phyloP scores from a whole-genome alignment of 2,888 invertebrate genomes.

The Arctia plantaginis region DNA sequence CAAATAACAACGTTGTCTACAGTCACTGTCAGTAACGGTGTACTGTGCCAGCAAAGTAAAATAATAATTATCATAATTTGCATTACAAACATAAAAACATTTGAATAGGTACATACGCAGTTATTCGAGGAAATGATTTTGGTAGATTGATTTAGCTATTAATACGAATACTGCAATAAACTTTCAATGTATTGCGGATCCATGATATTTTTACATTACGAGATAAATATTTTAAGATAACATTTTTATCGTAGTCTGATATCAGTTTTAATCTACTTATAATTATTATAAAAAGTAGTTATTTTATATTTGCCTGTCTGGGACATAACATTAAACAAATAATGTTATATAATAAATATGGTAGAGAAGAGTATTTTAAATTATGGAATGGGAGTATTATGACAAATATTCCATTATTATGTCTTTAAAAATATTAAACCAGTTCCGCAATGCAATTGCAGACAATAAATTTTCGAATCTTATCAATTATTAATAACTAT shows the following conservation, averaged over 20 bases:
- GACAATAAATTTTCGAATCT: not conserved
- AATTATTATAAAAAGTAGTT: not conserved
- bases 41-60: slow-evolving; percentile 38
- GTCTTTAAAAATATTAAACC: not conserved
- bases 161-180: slow-evolving; percentile 8
- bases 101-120: slow-evolving; percentile 2
- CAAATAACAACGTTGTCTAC: slow-evolving; percentile 32
- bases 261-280: not conserved
- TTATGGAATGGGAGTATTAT: not conserved
- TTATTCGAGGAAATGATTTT: slow-evolving; percentile 13
- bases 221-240: not conserved
- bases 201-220: slow-evolving; percentile 1
- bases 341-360: not conserved
- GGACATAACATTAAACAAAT: not conserved
- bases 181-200: not conserved
- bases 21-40: slow-evolving; percentile 33
- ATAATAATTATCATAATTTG: slow-evolving; percentile 43
- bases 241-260: not conserved
- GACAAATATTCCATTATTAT: not conserved
- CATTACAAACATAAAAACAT: slow-evolving; percentile 29
- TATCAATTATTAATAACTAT: not conserved
- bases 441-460: not conserved
- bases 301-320: not conserved
- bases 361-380: not conserved
- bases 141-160: slow-evolving; percentile 12